phyloP scores from a whole-genome alignment of 2,888 invertebrate genomes.

The Pristionchus mayeri region DNA sequence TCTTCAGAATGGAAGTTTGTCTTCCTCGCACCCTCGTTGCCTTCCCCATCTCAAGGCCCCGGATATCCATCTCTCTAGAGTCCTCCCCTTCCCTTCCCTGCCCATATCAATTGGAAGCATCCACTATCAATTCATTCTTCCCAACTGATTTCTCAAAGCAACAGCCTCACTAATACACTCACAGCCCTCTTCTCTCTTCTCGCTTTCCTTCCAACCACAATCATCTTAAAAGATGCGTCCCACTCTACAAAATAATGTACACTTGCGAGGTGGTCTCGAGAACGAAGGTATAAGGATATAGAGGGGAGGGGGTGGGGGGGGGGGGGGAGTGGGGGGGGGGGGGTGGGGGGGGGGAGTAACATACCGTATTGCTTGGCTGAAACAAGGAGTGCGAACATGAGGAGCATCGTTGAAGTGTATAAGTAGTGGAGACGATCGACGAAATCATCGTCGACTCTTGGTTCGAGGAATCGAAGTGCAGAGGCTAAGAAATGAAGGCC shows the following conservation, averaged over 20 bases:
- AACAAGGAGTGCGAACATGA: constrained; percentile 78
- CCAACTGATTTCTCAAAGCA: background rate
- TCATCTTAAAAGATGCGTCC: background rate
- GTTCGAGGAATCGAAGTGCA: constrained; percentile 74
- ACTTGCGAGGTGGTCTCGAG: background rate
- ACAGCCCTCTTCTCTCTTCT: background rate
- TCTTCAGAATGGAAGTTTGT: background rate
- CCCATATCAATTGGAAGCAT: background rate
- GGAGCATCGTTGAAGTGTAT: constrained; percentile 74
- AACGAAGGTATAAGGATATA: background rate
- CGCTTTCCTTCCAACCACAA: background rate
- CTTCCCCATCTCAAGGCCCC: background rate
- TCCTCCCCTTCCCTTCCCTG: constrained; percentile 5
- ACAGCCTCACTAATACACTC: constrained; percentile 26
- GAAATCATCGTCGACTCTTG: constrained; percentile 75
- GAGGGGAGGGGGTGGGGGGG: background rate
- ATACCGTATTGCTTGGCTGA: constrained; percentile 78
- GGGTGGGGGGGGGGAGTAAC: background rate
- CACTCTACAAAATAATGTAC: background rate
- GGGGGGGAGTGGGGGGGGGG: background rate
- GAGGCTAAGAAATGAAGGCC: constrained; percentile 76
- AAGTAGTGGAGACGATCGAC: constrained; percentile 75
- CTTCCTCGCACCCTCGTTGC: constrained; percentile 33
- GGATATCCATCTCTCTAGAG: constrained; percentile 39
- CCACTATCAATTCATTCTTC: background rate